phyloP scores from a whole-genome alignment of 2,113 vertebrate species.

The Mobula birostris region DNA sequence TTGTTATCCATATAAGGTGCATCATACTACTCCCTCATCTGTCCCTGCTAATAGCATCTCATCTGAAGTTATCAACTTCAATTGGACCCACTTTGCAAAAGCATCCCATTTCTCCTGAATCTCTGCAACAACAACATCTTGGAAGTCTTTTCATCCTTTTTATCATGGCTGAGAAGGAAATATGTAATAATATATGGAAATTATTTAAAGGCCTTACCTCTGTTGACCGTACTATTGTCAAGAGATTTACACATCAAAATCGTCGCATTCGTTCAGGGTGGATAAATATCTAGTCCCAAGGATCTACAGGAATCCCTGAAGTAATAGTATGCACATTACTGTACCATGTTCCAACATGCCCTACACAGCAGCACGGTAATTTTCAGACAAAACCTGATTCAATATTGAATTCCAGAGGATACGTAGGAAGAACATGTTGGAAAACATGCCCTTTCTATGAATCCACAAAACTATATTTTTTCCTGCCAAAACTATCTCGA shows the following conservation, averaged over 20 bases:
- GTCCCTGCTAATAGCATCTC: neutral
- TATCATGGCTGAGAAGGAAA: neutral
- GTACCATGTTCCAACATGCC: neutral
- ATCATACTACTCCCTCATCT: neutral
- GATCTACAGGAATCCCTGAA: neutral
- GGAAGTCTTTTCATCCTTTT: neutral
- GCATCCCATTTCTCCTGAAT: neutral
- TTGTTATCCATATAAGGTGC: too few species aligned
- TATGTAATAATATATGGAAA: neutral
- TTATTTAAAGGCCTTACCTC: neutral
- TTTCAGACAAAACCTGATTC: neutral
- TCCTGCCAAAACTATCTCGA: neutral
- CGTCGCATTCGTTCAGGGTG: neutral
- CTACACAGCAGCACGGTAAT: neutral
- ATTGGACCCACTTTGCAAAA: neutral
- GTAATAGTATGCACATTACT: neutral
- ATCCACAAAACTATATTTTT: neutral
- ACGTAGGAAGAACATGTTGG: too few species aligned
- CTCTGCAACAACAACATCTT: neutral
- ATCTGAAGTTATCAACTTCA: neutral
- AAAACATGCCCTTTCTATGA: too few species aligned
- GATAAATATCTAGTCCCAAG: neutral
- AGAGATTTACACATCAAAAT: neutral
- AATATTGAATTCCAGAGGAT: too few species aligned
- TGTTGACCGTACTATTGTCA: too few species aligned